Evolutionary conservation across 2,113 vertebrate species (phyloP), one percentile per base, ranked within the genome.

Genomic region (Pionites leucogaster): DNA sequence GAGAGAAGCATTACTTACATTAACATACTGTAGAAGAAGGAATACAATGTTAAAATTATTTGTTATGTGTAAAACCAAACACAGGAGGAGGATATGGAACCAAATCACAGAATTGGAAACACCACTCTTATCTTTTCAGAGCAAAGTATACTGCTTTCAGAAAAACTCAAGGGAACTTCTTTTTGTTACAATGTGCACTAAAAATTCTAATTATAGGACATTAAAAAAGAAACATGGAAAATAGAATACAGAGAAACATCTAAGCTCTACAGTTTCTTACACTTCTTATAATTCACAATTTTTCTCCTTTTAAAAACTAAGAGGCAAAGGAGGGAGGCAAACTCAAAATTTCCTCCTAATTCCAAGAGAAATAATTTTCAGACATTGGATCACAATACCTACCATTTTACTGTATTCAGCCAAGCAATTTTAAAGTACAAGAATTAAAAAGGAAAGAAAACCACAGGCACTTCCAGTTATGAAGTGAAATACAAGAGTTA

Each of bases 381-480:
- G 86, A 46, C 0, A 0, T 41, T 78, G n/a, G 44, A 90, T 88
- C 44, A 79, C 71, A 86, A 62, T 41, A 82, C 49, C 37, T 84
- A 55, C 62, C 46, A 75, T 71, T 92, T 92, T 22, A 77, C 60
- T 75, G 35, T 46, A 16, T 27, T 59, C 80, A 95, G 77, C 49
- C 62, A 92, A 88, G 25, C 39, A 75, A 82, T 47, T 76, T 60
- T 70, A 76, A 84, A 92, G 44, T 65, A 65, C 74, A 87, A 86
- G 52, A 72, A 84, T 60, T 82, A 28, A 79, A 86, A 91, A 72
- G n/a, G 23, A 78, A 86, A 81, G 41, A 83, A 91, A 94, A 84
- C 9, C 80, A 86, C 39, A 92, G 86, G 83, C 77, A 91, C 86
- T 95, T 93, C 89, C 83, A 95, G 69, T 88, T 82, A 79, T 31